Evolutionary conservation across 2,113 vertebrate species (phyloP), one percentile per base, ranked within the genome.

Genomic region (Brienomyrus longianalis): DNA sequence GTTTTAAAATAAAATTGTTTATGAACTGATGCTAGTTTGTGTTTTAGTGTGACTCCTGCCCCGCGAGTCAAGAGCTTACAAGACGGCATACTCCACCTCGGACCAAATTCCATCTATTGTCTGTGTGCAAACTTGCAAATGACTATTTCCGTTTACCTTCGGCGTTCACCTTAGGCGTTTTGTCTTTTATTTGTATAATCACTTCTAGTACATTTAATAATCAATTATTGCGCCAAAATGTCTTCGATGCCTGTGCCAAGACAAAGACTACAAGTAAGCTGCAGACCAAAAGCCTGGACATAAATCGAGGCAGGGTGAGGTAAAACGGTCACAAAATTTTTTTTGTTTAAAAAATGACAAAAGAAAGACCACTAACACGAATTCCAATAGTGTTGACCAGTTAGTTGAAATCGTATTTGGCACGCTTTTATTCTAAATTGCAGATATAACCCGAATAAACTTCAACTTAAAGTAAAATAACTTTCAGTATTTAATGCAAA

Each of bases 81-180:
- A 50, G 62, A 50, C 52, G n/a, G 15, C 0, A 89, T 90, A 85
- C 70, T 4, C 89, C 91, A 51, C 54, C 59, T 7, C 80, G 77
- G 48, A 88, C 90, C 90, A 84, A 88, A 89, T 93, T 89, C 93
- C 92, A 93, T 90, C 84, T 74, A 54, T 59, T 43, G 89, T 89
- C 89, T 93, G 93, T 94, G 94, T 89, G 91, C 77, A 93, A 91
- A 91, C 91, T 91, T 77, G 89, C 92, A 90, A 93, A 92, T 92
- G 83, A 91, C 52, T 91, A 92, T 92, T 90, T 84, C 89, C 90
- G 48, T 62, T 66, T 39, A 89, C 89, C 45, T 23, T 89, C 21
- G n/a, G 45, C 23, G 74, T 54, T 52, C 54, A 84, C 39, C 45
- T 86, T 87, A 27, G 15, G 83, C 17, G 50, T 56, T 54, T 52